Evolutionary conservation across 2,888 invertebrate genomes (phyloP).

Genomic region (Orgyia antiqua): DNA sequence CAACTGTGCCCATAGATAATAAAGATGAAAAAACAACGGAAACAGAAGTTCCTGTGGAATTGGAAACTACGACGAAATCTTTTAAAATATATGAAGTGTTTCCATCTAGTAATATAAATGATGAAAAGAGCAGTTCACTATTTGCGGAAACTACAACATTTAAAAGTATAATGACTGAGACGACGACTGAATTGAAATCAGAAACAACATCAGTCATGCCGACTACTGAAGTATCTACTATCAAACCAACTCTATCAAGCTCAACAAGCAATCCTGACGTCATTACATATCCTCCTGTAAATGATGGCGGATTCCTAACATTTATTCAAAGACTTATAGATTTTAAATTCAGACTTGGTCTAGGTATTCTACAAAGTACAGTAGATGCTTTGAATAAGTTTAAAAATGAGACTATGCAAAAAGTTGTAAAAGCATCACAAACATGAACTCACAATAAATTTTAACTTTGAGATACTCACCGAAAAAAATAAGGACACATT

Average conservation of each 20-base stretch:
- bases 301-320: slow-evolving; percentile 70
- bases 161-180: slow-evolving; percentile 51
- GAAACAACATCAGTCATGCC: slow-evolving; percentile 59
- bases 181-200: slow-evolving; percentile 54
- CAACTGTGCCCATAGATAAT: slow-evolving; percentile 52
- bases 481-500: neutral
- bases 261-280: slow-evolving; percentile 43
- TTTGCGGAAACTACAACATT: slow-evolving; percentile 38
- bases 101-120: slow-evolving; percentile 32
- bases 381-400: slow-evolving; percentile 83
- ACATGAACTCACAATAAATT: neutral
- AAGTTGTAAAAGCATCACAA: slow-evolving; percentile 46
- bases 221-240: slow-evolving; percentile 35
- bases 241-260: slow-evolving; percentile 14
- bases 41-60: slow-evolving; percentile 38
- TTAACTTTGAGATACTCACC: slow-evolving; percentile 1
- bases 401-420: slow-evolving; percentile 63
- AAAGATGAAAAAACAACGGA: slow-evolving; percentile 39
- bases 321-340: slow-evolving; percentile 82
- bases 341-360: slow-evolving; percentile 82
- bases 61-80: slow-evolving; percentile 53
- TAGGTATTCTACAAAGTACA: slow-evolving; percentile 82
- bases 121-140: slow-evolving; percentile 29
- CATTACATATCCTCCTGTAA: slow-evolving; percentile 58
- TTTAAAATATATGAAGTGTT: slow-evolving; percentile 65